Base-by-base conservation (phyloP, 1,140 invertebrate genomes). In the Gonatopus flavifemur region DNA sequence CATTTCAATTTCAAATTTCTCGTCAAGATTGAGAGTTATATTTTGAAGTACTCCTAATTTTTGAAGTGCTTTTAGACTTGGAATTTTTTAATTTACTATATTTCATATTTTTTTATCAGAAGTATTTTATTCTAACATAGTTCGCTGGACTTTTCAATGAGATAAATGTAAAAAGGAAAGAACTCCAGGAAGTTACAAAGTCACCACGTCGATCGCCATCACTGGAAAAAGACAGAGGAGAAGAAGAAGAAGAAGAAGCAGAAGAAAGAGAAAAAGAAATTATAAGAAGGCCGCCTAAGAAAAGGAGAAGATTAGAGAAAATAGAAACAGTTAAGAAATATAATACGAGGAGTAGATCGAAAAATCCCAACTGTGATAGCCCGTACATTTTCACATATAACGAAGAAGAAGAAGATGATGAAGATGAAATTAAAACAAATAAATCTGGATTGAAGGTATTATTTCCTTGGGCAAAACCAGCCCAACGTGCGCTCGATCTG, bases 391-490 rank as follows among this genome's bases (percentile, higher is more conserved):
- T n/a, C 1, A 24, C 50, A 37, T 36, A 16, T 28, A 19, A 40
- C 0, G 36, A 51, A 12, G 35, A 47, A 3, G 28, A 33, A 20
- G 42, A 50, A 2, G 42, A 53, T 1, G 47, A 55, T 35, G n/a
- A 19, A 0, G 20, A 37, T 4, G 12, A 37, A 10, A 0, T 25
- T 3, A 45, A 30, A 20, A 25, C n/a, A 3, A 54, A 54, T 20
- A 53, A 37, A 16, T 25, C 25, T 3, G 52, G 49, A 24, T 33
- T 68, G 7, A 59, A 52, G 35, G 60, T 70, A 40, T 46, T 68
- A 38, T 70, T 70, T 32, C 52, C 66, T 9, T 70, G 66, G 66
- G 58, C 64, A n/a, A 67, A 60, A 36, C 60, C 62, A 9, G 32
- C 59, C 4, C 55, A 70, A 44, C 50, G 64, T 2, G 55, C 55